phyloP scores from a whole-genome alignment of 2,888 invertebrate genomes.

The Bruchidius siliquastri region DNA sequence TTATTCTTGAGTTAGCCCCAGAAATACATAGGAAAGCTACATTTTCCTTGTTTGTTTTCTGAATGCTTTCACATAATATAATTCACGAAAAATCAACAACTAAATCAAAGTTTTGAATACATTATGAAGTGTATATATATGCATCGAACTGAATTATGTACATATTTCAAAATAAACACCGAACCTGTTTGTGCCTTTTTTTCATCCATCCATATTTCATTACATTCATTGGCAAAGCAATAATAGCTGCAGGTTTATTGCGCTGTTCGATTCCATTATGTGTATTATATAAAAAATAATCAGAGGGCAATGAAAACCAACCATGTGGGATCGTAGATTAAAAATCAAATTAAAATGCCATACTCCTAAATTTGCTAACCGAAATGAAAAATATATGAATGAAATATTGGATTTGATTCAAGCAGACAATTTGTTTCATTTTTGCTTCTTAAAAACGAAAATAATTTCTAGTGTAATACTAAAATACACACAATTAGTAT shows the following conservation, averaged over 20 bases:
- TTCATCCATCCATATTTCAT: not conserved
- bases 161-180: not conserved
- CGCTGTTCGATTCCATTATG: not conserved
- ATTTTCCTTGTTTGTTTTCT: too few species aligned
- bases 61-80: too few species aligned
- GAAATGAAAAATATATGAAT: not conserved
- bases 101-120: not conserved
- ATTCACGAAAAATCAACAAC: not conserved
- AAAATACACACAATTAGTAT: too few species aligned
- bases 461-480: too few species aligned
- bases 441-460: too few species aligned
- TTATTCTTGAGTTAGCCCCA: too few species aligned
- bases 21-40: too few species aligned
- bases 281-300: not conserved
- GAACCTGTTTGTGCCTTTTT: not conserved
- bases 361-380: not conserved
- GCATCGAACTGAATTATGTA: not conserved
- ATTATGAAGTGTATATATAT: not conserved
- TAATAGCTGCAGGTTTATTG: not conserved
- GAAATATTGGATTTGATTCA: not conserved
- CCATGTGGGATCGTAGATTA: not conserved
- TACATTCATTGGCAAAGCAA: not conserved
- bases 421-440: too few species aligned
- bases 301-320: not conserved
- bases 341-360: not conserved